Conservation (phyloP, 1,140 invertebrate genomes). For the Hylyphantes graminicola region DNA sequence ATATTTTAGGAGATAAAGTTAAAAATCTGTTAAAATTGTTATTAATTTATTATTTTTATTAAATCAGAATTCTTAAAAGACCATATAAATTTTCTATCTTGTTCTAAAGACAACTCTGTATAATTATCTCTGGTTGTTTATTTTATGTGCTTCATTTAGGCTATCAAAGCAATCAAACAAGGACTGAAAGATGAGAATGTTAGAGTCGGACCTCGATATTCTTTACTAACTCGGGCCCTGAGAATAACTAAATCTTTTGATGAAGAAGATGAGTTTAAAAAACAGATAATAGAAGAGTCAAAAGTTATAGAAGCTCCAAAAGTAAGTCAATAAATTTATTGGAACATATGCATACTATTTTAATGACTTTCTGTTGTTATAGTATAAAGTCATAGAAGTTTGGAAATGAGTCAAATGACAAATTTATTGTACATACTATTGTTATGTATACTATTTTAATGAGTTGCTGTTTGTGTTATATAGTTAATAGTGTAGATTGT, state of each 20-base stretch:
- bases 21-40: neutral
- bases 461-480: too few relatives aligned
- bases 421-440: too few relatives aligned
- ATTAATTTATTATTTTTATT: neutral
- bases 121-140: neutral
- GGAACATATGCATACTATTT: neutral
- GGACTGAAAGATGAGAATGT: slow-evolving; percentile 68
- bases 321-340: slow-evolving; percentile 17
- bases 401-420: too few relatives aligned
- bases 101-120: slow-evolving; percentile 18
- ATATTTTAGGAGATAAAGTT: neutral
- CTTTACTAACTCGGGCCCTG: slow-evolving; percentile 68
- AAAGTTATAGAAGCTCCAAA: slow-evolving; percentile 46
- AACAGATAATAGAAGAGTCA: slow-evolving; percentile 22
- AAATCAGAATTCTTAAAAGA: neutral
- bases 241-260: slow-evolving; percentile 65
- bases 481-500: too few relatives aligned
- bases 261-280: slow-evolving; percentile 43
- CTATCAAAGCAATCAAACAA: slow-evolving; percentile 66
- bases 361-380: too few relatives aligned
- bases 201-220: slow-evolving; percentile 67
- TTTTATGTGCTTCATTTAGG: slow-evolving; percentile 63
- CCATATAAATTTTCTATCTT: neutral
- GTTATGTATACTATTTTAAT: too few relatives aligned
- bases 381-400: too few relatives aligned